Evolutionary conservation across 2,888 invertebrate species (phyloP).

Genomic region (Orchestes rusci): DNA sequence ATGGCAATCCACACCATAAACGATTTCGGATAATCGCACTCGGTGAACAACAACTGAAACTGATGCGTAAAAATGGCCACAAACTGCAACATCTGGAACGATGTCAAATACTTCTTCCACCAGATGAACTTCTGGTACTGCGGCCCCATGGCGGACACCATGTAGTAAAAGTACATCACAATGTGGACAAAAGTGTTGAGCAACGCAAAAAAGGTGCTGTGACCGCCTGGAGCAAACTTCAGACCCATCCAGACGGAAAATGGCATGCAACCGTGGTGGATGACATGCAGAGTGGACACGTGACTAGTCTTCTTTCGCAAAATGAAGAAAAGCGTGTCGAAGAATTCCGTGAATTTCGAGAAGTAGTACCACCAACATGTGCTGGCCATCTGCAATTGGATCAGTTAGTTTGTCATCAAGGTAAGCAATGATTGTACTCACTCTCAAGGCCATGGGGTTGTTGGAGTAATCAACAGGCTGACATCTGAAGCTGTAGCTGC

Average conservation of each 20-base stretch:
- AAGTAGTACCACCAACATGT: conserved; percentile 94
- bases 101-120: conserved; percentile 97
- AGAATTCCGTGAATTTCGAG: conserved; percentile 90
- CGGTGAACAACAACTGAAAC: conserved; percentile 81
- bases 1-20: conserved; percentile 93
- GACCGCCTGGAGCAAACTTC: conserved; percentile 93
- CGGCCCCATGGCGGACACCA: conserved; percentile 91
- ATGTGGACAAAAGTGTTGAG: conserved; percentile 94
- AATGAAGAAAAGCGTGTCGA: conserved; percentile 92
- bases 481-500: conserved; percentile 67
- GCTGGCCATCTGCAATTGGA: conserved; percentile 59
- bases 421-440: conserved; percentile 42
- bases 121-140: conserved; percentile 88
- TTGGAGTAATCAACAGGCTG: conserved; percentile 76
- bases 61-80: conserved; percentile 87
- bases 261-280: conserved; percentile 94
- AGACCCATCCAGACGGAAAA: conserved; percentile 92
- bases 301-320: conserved; percentile 89
- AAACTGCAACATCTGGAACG: conserved; percentile 95
- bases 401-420: background rate
- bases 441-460: conserved; percentile 60
- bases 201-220: conserved; percentile 93
- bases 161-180: conserved; percentile 96
- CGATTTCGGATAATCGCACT: conserved; percentile 85
- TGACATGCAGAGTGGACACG: conserved; percentile 84